Percentiles rank a stretch among this genome's conserved stretches.
phyloP scores from a whole-genome alignment of 2,888 invertebrate genomes.

The Drosophila atripex region DNA sequence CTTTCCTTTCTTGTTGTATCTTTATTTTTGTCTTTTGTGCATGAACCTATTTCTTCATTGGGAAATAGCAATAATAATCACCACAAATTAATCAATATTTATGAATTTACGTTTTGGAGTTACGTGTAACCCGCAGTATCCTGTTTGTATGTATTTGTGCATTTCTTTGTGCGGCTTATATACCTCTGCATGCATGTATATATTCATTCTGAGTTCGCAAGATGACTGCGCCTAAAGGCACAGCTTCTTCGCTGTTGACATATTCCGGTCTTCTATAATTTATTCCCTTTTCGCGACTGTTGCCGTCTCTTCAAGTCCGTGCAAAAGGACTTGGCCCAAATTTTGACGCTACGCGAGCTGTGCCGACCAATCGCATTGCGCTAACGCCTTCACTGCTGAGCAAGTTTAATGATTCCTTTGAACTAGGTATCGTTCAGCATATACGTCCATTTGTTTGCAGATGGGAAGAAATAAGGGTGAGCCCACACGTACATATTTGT shows the following conservation, averaged over 20 bases:
- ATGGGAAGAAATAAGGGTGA: background rate
- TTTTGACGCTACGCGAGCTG: constrained; percentile 51
- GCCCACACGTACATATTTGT: constrained; percentile 11
- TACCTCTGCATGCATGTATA: background rate
- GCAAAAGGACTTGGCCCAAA: constrained; percentile 19
- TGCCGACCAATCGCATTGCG: constrained; percentile 58
- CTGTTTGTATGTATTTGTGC: background rate
- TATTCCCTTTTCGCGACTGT: background rate
- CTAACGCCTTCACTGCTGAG: constrained; percentile 35
- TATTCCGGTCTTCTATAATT: background rate
- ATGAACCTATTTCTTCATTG: no score
- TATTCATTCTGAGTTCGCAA: background rate
- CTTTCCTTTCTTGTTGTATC: no score
- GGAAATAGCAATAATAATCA: no score
- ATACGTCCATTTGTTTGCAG: constrained; percentile 4
- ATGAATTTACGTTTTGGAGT: no score
- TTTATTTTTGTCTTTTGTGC: no score
- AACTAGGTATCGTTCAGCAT: background rate
- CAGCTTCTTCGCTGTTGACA: constrained; percentile 1
- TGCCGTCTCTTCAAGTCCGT: constrained; percentile 2
- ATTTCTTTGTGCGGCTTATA: background rate
- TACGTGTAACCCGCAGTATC: background rate
- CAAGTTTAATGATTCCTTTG: constrained; percentile 25
- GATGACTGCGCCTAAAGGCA: background rate
- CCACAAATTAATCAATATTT: no score